Base-by-base conservation (phyloP, 2,797 vertebrate species). In the Cossypha polioptera region DNA sequence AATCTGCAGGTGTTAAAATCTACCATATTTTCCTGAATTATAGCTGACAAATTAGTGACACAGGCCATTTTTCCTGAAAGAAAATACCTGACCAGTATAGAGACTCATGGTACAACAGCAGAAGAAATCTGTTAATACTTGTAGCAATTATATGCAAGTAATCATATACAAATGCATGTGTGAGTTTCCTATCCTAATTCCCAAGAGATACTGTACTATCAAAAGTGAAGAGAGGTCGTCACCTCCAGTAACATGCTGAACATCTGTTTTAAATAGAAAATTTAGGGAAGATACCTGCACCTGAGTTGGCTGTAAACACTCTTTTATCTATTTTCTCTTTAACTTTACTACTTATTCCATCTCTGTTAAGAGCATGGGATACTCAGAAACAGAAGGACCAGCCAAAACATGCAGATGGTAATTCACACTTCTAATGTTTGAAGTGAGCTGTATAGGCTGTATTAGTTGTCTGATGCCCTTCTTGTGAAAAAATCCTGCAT, bases 121-220 rank as follows among this genome's bases (percentile, higher is more conserved):
- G 98, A 98, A 97, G 97, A 98, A 97, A 98, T 97, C 97, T 98
- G 97, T 98, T 97, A 98, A 97, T 97, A 97, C 84, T 97, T 25
- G 12, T 20, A 53, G 9, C 19, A 33, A 19, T 29, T 53, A 61
- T 20, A 33, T 20, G 13, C 19, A 68, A 33, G 67, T 45, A 45
- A 24, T 67, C 9, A 53, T 68, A 61, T 8, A 35, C 3, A 73
- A 61, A 69, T 90, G 91, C 95, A 93, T 98, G 96, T 97, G 96
- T 97, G 97, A 97, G 96, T 98, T 97, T 98, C 96, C 95, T 26
- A 79, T 94, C 20, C 77, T 45, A 79, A 86, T 92, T 97, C 89
- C 65, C 93, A 87, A 92, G 90, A 98, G 96, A 98, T 97, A 98
- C 96, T 98, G 96, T 96, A 95, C 95, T 96, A 88, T 97, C 96